These are phyloP conservation scores for Macrochelys suwanniensis DNA, from an alignment of 2,797 vertebrate genomes.

Conservation along the genomic window DNA sequence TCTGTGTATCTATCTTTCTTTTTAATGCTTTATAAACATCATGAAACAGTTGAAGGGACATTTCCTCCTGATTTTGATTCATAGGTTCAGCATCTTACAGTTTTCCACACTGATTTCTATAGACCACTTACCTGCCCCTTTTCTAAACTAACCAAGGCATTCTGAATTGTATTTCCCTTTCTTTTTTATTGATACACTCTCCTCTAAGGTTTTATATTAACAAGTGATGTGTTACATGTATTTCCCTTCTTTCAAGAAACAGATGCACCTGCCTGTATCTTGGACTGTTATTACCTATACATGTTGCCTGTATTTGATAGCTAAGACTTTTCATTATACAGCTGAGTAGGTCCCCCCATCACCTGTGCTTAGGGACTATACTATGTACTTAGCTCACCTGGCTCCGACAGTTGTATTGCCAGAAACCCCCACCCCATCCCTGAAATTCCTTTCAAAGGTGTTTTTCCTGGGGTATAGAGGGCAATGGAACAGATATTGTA, in stretches of 20 bases:
- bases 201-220: not conserved
- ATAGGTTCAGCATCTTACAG: not conserved
- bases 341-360: not conserved
- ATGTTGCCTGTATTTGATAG: not conserved
- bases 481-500: conserved; percentile 13
- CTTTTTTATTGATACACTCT: not conserved
- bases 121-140: not conserved
- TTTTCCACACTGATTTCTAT: conserved; percentile 18
- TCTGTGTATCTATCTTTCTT: not conserved
- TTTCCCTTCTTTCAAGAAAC: not conserved
- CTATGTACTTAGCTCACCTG: not conserved
- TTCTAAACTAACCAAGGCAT: not conserved
- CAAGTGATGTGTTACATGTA: not conserved
- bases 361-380: not conserved
- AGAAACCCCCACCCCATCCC: not conserved
- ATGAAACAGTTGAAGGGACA: not conserved
- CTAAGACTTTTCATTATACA: not conserved
- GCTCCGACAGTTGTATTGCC: not conserved
- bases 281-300: not conserved
- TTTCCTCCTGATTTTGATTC: not conserved
- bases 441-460: not conserved
- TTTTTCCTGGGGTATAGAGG: not conserved
- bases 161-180: conserved; percentile 1
- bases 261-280: not conserved
- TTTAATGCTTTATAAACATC: not conserved